Conservation (phyloP, 2,797 vertebrate genomes). For the Acanthornis magna region DNA sequence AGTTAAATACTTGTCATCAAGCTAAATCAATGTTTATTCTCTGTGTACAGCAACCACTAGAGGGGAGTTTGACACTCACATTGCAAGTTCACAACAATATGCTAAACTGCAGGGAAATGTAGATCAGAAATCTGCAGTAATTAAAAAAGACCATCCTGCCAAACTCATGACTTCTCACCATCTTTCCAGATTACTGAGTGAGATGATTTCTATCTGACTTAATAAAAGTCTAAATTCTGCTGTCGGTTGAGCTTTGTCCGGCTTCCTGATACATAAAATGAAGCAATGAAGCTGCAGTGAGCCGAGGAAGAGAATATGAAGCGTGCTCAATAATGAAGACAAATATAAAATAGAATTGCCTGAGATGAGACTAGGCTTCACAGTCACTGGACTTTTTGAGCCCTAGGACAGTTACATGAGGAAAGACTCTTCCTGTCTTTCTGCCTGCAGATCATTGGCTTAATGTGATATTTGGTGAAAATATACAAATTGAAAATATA, state of each 20-base stretch:
- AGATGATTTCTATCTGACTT: conserved; percentile 39
- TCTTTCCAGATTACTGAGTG: conserved; percentile 29
- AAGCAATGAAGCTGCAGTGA: conserved; percentile 21
- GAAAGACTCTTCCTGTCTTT: neutral
- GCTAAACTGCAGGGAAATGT: neutral
- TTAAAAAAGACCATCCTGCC: conserved; percentile 25
- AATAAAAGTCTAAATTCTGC: conserved; percentile 19
- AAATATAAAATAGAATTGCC: conserved; percentile 13
- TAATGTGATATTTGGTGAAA: neutral
- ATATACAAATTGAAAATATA: neutral
- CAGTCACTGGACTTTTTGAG: neutral
- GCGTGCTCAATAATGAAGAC: conserved; percentile 12
- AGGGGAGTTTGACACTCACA: conserved; percentile 49
- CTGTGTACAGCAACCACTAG: conserved; percentile 48
- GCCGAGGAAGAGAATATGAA: neutral
- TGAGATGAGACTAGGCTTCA: neutral
- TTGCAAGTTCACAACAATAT: conserved; percentile 9
- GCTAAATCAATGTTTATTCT: conserved; percentile 44
- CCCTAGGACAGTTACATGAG: neutral
- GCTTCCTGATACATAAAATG: conserved; percentile 9
- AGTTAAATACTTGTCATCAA: conserved; percentile 22
- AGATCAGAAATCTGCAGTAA: conserved; percentile 23
- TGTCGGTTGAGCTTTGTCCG: neutral
- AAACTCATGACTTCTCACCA: neutral
- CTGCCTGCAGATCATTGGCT: neutral